A percentile compares a stretch with the other conserved stretches of the same genome.
Evolutionary conservation across 2,113 vertebrate species (phyloP).

Genomic region (Nycticorax nycticorax): DNA sequence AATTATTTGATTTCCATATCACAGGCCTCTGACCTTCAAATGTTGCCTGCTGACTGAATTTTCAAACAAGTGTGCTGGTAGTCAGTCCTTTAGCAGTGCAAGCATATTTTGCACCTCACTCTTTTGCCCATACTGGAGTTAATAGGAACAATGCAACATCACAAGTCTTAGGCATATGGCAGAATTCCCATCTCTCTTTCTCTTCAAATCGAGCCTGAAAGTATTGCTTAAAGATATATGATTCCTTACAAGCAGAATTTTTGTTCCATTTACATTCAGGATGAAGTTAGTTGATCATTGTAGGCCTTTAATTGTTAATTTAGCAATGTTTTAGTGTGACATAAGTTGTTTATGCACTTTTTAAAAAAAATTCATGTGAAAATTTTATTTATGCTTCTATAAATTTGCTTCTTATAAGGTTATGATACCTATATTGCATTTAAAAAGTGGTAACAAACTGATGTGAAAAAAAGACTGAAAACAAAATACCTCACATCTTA

Average conservation of each 20-base stretch:
- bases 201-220: neutral
- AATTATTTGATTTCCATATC: neutral
- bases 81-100: neutral
- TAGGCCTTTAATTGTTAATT: neutral
- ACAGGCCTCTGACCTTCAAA: neutral
- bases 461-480: neutral
- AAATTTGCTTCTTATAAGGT: neutral
- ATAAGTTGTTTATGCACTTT: neutral
- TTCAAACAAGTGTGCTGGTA: neutral
- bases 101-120: neutral
- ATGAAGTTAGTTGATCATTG: neutral
- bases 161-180: neutral
- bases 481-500: neutral
- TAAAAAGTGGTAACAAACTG: neutral
- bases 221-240: neutral
- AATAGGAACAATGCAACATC: neutral
- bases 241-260: neutral
- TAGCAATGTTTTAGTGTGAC: neutral
- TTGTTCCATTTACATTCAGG: neutral
- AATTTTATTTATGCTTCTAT: neutral
- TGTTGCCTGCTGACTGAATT: neutral
- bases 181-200: neutral
- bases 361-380: accelerated
- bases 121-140: neutral
- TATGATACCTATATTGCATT: neutral